phyloP scores from a whole-genome alignment of 2,113 vertebrate species.

The Eulemur macaco region DNA sequence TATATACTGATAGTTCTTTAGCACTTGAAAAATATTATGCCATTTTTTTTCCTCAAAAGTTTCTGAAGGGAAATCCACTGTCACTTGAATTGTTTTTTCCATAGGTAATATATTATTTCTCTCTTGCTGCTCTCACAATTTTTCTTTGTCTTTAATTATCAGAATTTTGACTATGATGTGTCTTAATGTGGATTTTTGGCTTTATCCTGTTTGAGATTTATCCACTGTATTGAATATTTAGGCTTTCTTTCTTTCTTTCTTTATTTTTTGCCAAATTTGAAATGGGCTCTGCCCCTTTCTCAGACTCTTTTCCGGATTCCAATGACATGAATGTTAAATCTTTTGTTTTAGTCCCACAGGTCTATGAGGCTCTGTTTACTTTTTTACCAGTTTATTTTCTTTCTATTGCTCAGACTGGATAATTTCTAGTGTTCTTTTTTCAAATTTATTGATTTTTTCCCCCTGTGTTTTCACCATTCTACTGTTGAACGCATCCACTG shows the following conservation, averaged over 20 bases:
- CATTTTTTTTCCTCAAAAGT: neutral
- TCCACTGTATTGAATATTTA: too few species aligned
- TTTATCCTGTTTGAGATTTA: neutral
- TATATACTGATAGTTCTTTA: neutral
- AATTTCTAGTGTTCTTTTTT: neutral
- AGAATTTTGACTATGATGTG: neutral
- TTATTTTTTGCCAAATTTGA: neutral
- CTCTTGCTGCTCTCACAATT: neutral
- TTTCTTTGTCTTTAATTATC: neutral
- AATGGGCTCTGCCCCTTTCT: neutral
- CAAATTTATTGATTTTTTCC: too few species aligned
- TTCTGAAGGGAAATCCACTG: neutral
- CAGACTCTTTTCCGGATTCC: neutral
- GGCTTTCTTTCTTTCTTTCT: neutral
- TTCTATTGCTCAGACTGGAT: neutral
- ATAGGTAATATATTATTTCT: neutral
- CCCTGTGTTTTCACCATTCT: neutral
- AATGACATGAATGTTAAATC: too few species aligned
- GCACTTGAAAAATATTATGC: neutral
- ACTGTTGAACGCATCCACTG: neutral
- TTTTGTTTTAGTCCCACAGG: neutral
- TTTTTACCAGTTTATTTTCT: neutral
- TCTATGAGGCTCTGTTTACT: neutral
- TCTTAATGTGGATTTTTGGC: neutral
- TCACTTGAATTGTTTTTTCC: neutral